Base-by-base conservation (phyloP, 2,113 vertebrate genomes). In the Brachypteracias leptosomus region DNA sequence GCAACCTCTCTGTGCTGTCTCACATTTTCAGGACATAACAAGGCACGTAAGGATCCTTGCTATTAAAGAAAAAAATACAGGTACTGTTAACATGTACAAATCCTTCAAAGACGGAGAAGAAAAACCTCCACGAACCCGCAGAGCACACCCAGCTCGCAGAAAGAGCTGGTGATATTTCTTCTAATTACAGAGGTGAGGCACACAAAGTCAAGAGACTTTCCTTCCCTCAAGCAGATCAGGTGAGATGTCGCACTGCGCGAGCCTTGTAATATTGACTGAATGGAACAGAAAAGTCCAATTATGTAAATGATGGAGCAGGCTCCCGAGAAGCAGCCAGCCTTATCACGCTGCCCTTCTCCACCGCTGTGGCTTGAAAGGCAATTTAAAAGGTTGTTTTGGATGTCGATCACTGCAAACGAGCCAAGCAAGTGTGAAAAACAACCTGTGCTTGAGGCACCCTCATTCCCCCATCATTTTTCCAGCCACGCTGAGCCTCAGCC, bases 201-300 rank as follows among this genome's bases (percentile, higher is more conserved):
- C 51, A 54, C 44, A 36, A 85, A 95, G 59, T 31, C 83, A 70
- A 52, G 76, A 51, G 91, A 85, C 74, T 85, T 54, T 20, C 87
- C 16, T 81, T 84, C 89, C 91, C 82, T 89, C 51, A 15, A 73
- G 93, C 91, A 92, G 82, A 90, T 71, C 88, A 93, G 95, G 95
- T 84, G 94, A 97, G 93, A 57, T 88, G 94, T 66, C 6, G 16
- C 89, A 61, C 89, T 81, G 76, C 2, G 0, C 1, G 13, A 93
- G 84, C 92, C 92, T 59, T 66, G 78, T 96, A 93, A 90, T 73
- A 87, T 36, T 70, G 94, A 96, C 94, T 76, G 89, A 95, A 90
- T 18, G 90, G 87, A 94, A 96, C 61, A 93, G 92, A 82, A 79
- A 93, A 95, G 95, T 84, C 92, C 96, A 97, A 96, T 97, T 97